Conservation (phyloP, 1,140 invertebrate genomes). For the Bombus fervidus region DNA sequence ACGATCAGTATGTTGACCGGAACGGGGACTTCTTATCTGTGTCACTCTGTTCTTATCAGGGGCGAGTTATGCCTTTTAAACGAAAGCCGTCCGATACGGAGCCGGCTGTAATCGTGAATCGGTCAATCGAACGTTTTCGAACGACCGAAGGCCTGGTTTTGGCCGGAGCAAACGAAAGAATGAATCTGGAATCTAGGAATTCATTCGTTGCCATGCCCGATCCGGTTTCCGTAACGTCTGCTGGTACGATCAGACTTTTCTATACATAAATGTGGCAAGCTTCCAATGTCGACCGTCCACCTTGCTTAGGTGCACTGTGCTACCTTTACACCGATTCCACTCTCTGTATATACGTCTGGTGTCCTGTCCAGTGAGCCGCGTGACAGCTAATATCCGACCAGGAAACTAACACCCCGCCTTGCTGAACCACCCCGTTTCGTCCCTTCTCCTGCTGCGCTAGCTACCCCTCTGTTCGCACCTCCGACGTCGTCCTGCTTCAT, state of each 20-base stretch:
- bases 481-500: constrained; percentile 30
- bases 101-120: constrained; percentile 48
- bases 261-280: constrained; percentile 70
- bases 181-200: constrained; percentile 56
- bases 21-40: constrained; percentile 9
- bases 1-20: constrained; percentile 7
- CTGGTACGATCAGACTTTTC: constrained; percentile 66
- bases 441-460: constrained; percentile 8
- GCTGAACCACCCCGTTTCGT: constrained; percentile 35
- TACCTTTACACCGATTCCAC: constrained; percentile 66
- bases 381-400: constrained; percentile 83
- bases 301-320: constrained; percentile 60
- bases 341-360: constrained; percentile 63
- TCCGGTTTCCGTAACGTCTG: constrained; percentile 61
- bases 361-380: constrained; percentile 80
- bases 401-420: constrained; percentile 79
- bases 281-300: constrained; percentile 65
- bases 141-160: constrained; percentile 26
- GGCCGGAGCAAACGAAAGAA: constrained; percentile 28
- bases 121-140: constrained; percentile 55
- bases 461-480: constrained; percentile 45
- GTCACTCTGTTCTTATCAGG: constrained; percentile 31
- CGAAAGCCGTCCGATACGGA: constrained; percentile 26
- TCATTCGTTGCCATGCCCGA: constrained; percentile 51
- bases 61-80: constrained; percentile 29